These are phyloP conservation scores for Ochotona curzoniae DNA, from an alignment of 2,113 vertebrate species.

Conservation along the genomic window DNA sequence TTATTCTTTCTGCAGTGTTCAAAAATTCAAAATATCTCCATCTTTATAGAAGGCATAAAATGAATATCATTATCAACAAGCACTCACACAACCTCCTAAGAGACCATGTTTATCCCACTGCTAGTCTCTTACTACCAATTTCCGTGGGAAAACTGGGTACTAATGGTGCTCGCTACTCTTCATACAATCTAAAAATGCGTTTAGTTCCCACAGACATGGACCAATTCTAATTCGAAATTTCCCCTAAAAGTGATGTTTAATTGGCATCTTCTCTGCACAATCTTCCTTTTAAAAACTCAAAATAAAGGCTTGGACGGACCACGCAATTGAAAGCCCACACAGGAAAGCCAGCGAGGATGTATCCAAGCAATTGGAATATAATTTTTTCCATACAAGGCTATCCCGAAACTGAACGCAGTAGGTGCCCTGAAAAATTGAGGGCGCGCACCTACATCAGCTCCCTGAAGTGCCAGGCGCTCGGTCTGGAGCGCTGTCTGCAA, in stretches of 20 bases:
- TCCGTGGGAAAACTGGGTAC: neutral
- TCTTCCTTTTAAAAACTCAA: slow-evolving; percentile 32
- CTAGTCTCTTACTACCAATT: slow-evolving; percentile 13
- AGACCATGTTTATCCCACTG: neutral
- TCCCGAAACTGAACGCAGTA: neutral
- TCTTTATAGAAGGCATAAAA: slow-evolving; percentile 28
- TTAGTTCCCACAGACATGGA: neutral
- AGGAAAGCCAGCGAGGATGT: slow-evolving; percentile 12
- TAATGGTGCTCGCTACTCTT: neutral
- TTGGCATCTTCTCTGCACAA: slow-evolving; percentile 16
- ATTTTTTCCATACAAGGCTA: neutral
- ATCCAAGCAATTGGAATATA: slow-evolving; percentile 34
- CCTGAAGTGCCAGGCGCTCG: neutral
- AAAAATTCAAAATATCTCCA: slow-evolving; percentile 46
- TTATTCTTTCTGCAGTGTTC: neutral
- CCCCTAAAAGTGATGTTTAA: slow-evolving; percentile 1
- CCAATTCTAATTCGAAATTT: slow-evolving; percentile 19
- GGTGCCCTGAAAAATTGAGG: slow-evolving; percentile 4
- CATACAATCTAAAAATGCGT: slow-evolving; percentile 36
- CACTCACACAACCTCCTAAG: slow-evolving; percentile 15
- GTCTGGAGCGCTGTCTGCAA: neutral
- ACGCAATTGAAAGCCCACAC: neutral
- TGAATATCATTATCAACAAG: neutral
- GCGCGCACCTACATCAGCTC: neutral
- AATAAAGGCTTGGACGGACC: neutral